phyloP scores from a whole-genome alignment of 2,113 vertebrate species.

The Ceuthmochares aereus region DNA sequence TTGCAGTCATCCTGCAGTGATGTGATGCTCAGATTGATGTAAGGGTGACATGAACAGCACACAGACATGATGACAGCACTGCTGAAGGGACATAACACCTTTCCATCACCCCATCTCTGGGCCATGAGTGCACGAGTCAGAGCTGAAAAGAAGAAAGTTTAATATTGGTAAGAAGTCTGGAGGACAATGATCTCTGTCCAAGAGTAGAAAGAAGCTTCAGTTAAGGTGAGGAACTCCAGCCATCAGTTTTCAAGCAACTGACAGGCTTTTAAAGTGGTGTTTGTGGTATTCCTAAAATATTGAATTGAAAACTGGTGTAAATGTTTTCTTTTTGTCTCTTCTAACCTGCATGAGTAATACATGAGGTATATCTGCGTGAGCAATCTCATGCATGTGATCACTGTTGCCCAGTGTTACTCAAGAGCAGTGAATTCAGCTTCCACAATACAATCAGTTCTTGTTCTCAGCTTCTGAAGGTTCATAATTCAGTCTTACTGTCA shows the following conservation, averaged over 20 bases:
- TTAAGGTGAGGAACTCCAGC: not conserved
- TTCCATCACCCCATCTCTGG: too few relatives aligned
- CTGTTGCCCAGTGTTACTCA: conserved; percentile 14
- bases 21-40: not conserved
- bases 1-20: accelerated
- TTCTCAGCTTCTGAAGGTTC: conserved; percentile 69
- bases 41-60: accelerated
- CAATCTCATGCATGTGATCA: not conserved
- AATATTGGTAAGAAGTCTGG: not conserved
- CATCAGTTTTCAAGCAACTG: not conserved
- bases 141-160: not conserved
- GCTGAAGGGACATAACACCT: not conserved
- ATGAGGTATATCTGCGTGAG: conserved; percentile 18
- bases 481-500: conserved; percentile 74
- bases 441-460: conserved; percentile 62
- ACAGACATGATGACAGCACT: too few relatives aligned
- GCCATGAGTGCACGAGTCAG: not conserved
- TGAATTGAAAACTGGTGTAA: not conserved
- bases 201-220: not conserved
- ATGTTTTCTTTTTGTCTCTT: not conserved
- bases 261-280: not conserved
- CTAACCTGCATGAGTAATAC: not conserved
- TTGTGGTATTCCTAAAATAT: not conserved
- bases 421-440: conserved; percentile 34
- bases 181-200: not conserved